Conservation (phyloP, 2,113 vertebrate species). For the Alethe castanea region DNA sequence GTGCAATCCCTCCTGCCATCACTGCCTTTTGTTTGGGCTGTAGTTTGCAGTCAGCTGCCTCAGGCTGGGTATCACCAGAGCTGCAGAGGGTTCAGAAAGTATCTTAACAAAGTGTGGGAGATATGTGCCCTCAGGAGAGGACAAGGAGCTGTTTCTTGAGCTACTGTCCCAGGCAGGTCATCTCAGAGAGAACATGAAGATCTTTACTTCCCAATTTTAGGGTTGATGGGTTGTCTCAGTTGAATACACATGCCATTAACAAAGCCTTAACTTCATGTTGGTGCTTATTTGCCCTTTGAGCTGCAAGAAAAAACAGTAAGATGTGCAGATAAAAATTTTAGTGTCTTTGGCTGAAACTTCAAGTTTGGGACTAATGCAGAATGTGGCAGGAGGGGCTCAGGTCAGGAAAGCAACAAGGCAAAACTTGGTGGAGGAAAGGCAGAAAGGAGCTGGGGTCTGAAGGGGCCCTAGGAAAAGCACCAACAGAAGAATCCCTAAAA, state of each 20-base stretch:
- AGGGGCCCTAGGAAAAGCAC: not conserved
- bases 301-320: not conserved
- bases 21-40: not conserved
- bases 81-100: not conserved
- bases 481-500: not conserved
- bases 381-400: not conserved
- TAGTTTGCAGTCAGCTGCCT: not conserved
- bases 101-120: not conserved
- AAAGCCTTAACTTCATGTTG: not conserved
- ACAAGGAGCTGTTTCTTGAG: not conserved
- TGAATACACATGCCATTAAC: not conserved
- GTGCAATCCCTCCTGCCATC: not conserved
- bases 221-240: not conserved
- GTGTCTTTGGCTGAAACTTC: not conserved
- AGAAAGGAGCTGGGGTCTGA: not conserved
- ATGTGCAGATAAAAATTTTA: not conserved
- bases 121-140: fast-evolving
- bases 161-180: not conserved
- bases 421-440: not conserved
- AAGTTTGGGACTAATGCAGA: not conserved
- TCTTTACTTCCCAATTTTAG: not conserved
- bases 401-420: not conserved
- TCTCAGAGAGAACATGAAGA: not conserved
- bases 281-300: not conserved
- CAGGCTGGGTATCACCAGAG: not conserved